Base-by-base conservation (phyloP, 1,140 invertebrate species). In the Eumeta japonica region DNA sequence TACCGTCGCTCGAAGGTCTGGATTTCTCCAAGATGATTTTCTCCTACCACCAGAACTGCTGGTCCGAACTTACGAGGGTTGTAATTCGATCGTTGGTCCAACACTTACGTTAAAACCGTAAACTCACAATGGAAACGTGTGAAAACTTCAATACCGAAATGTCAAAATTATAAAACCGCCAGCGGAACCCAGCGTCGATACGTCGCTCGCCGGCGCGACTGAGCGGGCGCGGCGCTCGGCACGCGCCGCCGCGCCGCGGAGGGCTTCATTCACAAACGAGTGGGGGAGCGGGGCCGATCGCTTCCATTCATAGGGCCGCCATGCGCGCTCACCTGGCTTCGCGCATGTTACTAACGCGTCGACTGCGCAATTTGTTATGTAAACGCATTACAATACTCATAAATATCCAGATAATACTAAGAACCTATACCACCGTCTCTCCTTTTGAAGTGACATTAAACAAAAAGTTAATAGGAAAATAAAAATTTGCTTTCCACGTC, bases 211-310 rank as follows among this genome's bases (percentile, higher is more conserved):
- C 50, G 57, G 52, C 58, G 59, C 64, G 62, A 71, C 66, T 71
- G 66, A 67, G 43, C 60, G 55, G 48, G 52, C 53, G 48, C 52
- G 51, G 45, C 54, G 48, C 54, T 41, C 43, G 47, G 65, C 66
- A 66, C n/a, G n/a, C n/a, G n/a, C n/a, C n/a, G n/a, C n/a, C 64
- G 63, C 62, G 66, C 62, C 64, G 58, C 54, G 55, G 62, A 58
- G 56, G 60, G 50, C 56, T 68, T 68, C 67, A 72, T 72, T 72
- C 67, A 72, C 62, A 66, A 61, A 44, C 52, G 50, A 55, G 55
- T 58, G 62, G 62, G 56, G 63, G 63, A 55, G 61, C 39, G 43
- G 35, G 35, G 42, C 41, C 39, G 41, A 39, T 41, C 40, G 48
- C 48, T n/a, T 52, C 54, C 66, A 71, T 65, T 68, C 64, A 72